Conservation (phyloP, 2,888 invertebrate genomes). For the Drosophila meridiana region DNA sequence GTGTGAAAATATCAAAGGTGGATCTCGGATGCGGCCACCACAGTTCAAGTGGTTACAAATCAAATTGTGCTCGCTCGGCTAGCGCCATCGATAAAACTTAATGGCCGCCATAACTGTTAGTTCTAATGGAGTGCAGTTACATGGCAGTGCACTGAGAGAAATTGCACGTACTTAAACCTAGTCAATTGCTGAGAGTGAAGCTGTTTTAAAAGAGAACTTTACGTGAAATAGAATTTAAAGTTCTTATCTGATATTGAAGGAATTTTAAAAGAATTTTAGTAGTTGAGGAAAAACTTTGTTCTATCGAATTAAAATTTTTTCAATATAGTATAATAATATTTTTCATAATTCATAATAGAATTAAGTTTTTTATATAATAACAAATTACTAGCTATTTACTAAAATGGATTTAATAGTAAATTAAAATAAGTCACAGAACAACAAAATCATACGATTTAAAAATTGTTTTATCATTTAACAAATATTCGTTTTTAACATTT, state of each 20-base stretch:
- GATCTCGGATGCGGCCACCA: constrained; percentile 46
- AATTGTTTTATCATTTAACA: no score
- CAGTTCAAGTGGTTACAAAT: constrained; percentile 77
- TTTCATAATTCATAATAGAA: neutral
- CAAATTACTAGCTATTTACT: no score
- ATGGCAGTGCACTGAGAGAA: constrained; percentile 37
- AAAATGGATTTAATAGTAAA: no score
- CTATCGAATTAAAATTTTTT: no score
- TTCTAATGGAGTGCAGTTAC: constrained; percentile 57
- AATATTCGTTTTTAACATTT: no score
- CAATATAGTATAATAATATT: no score
- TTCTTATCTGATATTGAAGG: neutral
- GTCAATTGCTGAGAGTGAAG: neutral
- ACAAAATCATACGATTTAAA: no score
- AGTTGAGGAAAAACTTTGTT: no score
- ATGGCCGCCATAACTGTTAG: constrained; percentile 83
- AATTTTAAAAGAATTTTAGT: no score
- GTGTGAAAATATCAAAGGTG: constrained; percentile 79
- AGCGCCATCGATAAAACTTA: constrained; percentile 83
- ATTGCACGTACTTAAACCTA: neutral
- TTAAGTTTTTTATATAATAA: no score
- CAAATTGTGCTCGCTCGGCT: constrained; percentile 55
- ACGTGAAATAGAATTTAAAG: neutral
- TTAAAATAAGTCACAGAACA: no score
- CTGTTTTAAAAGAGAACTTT: no score